Evolutionary conservation across 2,888 invertebrate genomes (phyloP), one percentile per base, ranked within the genome.

Genomic region (Choristoneura rosaceana): DNA sequence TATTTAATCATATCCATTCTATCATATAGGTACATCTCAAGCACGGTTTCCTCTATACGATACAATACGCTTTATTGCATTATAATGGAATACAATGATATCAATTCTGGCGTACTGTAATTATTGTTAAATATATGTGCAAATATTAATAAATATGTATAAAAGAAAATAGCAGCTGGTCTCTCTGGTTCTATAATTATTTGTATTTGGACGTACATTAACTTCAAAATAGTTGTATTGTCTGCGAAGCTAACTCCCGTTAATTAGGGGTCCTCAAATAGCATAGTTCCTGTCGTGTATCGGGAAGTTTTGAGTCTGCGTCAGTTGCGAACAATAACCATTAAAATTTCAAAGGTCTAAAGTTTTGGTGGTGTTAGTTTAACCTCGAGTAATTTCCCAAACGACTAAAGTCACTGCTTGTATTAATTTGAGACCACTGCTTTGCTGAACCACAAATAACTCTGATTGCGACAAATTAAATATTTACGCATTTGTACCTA

Each of bases 301-400:
- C 52, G 62, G 47, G 61, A 62, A 58, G 55, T 59, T 69, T 45
- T 38, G 38, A 70, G 70, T 58, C 55, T 38, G 25, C 47, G 47
- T 38, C 58, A 64, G 64, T 64, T 70, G 43, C 34, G 58, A 70
- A 70, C 70, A 70, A 70, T 52, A 60, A 52, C 50, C 70, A 66
- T 70, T 70, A 60, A 70, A 65, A 52, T 61, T 63, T 70, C 65
- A 70, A 65, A 50, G 70, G 60, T 59, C 38, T 4, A 63, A 70
- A 63, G 63, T 58, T 63, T 62, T 25, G 65, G 25, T 65, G 17
- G 41, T 17, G 17, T 41, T 55, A 58, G 58, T 58, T 58, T 7
- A 43, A 52, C n/a, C 14, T 59, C 64, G 41, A 47, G 45, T 64
- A 59, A 43, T 70, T 59, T 65, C 64, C 64, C 70, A 65, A 70